These are phyloP conservation scores for Lasiurus cinereus DNA, from an alignment of 2,113 vertebrate genomes.

Conservation along the genomic window DNA sequence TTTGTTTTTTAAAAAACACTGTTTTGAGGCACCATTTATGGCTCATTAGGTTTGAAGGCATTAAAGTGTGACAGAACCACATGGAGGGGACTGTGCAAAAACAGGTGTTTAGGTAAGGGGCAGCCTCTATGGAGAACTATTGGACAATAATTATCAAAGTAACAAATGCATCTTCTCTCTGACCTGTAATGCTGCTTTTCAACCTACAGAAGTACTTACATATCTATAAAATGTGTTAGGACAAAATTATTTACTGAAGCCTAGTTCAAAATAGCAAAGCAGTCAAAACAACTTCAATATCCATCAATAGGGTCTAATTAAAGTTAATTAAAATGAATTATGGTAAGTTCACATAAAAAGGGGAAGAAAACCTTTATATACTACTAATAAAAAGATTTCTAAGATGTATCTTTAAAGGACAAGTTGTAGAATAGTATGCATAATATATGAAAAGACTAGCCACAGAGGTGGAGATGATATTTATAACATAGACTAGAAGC, in stretches of 20 bases:
- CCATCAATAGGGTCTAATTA: not conserved
- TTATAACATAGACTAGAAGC: not conserved
- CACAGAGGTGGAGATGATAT: not conserved
- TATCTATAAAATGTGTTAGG: not conserved
- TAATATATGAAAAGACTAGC: not conserved
- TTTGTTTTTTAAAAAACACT: not conserved
- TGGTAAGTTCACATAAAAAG: not conserved
- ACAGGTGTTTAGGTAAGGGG: not conserved
- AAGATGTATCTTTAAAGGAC: not conserved
- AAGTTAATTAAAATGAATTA: not conserved
- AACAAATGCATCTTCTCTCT: not conserved
- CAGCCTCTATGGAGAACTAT: not conserved
- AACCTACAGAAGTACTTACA: not conserved
- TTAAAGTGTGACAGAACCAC: not conserved
- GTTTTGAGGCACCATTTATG: not conserved
- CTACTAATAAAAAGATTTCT: not conserved
- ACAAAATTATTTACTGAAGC: not conserved
- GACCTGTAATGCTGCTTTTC: not conserved
- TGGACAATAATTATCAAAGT: not conserved
- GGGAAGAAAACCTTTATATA: not conserved
- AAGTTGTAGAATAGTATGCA: not conserved
- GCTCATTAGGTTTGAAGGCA: not conserved
- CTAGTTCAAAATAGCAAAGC: not conserved
- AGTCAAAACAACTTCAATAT: not conserved
- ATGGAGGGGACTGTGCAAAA: not conserved